These are phyloP conservation scores for Phrynosoma blainvillii DNA, from an alignment of 2,113 vertebrate species.

Conservation along the genomic window DNA sequence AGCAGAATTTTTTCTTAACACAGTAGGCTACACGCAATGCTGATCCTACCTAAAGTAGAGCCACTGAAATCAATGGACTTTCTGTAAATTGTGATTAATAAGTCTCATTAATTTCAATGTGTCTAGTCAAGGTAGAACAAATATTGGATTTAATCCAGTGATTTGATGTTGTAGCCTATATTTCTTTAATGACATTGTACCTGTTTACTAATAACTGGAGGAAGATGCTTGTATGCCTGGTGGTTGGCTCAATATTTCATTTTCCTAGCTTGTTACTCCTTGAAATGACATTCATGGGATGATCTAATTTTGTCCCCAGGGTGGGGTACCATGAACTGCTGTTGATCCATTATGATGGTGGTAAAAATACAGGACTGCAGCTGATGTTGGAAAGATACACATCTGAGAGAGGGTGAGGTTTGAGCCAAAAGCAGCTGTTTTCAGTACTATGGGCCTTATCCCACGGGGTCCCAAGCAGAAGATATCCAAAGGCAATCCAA, in stretches of 20 bases:
- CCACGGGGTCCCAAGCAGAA: too few species aligned
- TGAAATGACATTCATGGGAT: background rate
- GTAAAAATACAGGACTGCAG: background rate
- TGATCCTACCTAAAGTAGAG: background rate
- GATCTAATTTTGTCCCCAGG: background rate
- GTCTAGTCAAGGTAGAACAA: background rate
- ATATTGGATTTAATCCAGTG: background rate
- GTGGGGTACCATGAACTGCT: background rate
- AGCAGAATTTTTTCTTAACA: background rate
- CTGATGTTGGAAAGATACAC: background rate
- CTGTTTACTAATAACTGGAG: too few species aligned
- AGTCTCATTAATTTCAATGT: background rate
- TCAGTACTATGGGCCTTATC: too few species aligned
- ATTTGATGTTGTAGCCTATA: background rate
- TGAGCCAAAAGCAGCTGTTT: background rate
- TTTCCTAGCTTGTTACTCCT: background rate
- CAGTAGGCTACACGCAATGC: background rate
- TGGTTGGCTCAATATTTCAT: background rate
- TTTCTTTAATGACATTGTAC: too few species aligned
- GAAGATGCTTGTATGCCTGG: too few species aligned
- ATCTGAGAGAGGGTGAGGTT: background rate
- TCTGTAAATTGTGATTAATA: background rate
- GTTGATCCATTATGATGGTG: too few species aligned
- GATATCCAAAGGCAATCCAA: too few species aligned
- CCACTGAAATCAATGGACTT: background rate